A percentile compares a stretch with the other conserved stretches of the same genome.
Evolutionary conservation across 2,797 vertebrate species (phyloP).

Genomic region (Trachurus trachurus): DNA sequence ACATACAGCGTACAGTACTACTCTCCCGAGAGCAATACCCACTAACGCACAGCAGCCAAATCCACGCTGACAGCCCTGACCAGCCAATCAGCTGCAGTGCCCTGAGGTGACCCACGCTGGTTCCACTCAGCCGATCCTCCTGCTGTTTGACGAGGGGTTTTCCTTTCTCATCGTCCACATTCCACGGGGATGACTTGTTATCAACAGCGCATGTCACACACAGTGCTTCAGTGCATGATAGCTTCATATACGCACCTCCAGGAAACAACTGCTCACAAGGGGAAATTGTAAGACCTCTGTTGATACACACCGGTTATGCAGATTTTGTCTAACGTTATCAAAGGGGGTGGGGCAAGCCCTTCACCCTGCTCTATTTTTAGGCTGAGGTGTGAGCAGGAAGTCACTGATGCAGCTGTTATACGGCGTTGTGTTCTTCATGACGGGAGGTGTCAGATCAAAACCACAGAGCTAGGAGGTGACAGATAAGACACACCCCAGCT

Average conservation of each 20-base stretch:
- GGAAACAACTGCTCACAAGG: neutral
- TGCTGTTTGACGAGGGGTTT: slow-evolving; percentile 59
- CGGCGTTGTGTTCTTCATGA: slow-evolving; percentile 31
- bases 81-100: slow-evolving; percentile 55
- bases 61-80: slow-evolving; percentile 44
- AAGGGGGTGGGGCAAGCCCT: slow-evolving; percentile 42
- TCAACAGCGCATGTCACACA: slow-evolving; percentile 3
- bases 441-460: slow-evolving; percentile 37
- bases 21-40: slow-evolving; percentile 26
- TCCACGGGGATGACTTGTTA: slow-evolving; percentile 53
- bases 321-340: slow-evolving; percentile 35
- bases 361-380: slow-evolving; percentile 66
- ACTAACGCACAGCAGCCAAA: slow-evolving; percentile 35
- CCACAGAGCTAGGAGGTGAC: slow-evolving; percentile 26
- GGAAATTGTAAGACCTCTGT: neutral
- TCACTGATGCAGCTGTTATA: slow-evolving; percentile 50
- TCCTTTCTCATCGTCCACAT: slow-evolving; percentile 59
- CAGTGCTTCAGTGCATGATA: neutral
- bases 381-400: slow-evolving; percentile 59
- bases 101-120: slow-evolving; percentile 61
- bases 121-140: slow-evolving; percentile 41
- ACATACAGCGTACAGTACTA: slow-evolving; percentile 39
- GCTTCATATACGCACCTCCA: neutral
- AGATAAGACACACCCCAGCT: neutral
- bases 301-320: slow-evolving; percentile 27